Evolutionary conservation across 1,140 invertebrate species (phyloP).

Genomic region (Laupala kohalensis): DNA sequence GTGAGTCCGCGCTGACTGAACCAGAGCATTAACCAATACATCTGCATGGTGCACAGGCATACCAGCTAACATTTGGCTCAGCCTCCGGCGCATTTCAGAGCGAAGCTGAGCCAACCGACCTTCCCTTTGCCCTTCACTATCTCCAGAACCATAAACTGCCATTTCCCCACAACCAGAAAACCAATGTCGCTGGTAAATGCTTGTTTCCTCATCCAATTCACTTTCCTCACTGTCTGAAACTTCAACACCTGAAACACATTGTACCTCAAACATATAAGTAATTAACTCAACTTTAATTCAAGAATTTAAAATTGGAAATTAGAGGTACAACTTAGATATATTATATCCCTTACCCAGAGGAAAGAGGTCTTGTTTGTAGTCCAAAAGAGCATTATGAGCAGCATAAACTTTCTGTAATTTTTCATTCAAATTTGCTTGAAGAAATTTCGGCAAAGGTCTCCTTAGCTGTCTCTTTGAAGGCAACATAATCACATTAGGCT

Average conservation of each 20-base stretch:
- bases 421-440: constrained; percentile 15
- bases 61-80: constrained; percentile 23
- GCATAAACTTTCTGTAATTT: constrained; percentile 22
- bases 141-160: constrained; percentile 2
- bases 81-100: constrained; percentile 6
- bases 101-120: constrained; percentile 1
- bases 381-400: constrained; percentile 17
- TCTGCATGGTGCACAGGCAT: constrained; percentile 23
- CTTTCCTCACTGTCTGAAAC: constrained; percentile 14
- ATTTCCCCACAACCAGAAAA: constrained; percentile 15
- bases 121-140: constrained; percentile 4
- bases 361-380: constrained; percentile 27
- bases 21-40: constrained; percentile 18
- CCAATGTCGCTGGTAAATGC: constrained; percentile 20
- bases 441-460: not conserved
- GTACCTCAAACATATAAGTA: not conserved
- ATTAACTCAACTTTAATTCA: not conserved
- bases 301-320: not conserved
- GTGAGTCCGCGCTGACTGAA: constrained; percentile 3
- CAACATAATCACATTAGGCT: not conserved
- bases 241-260: constrained; percentile 11
- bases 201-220: constrained; percentile 17
- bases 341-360: constrained; percentile 28
- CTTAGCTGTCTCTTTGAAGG: constrained; percentile 1
- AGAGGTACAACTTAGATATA: too few species aligned